These are phyloP conservation scores for Notarius quadriscutis DNA, from an alignment of 2,113 vertebrate species.

Conservation along the genomic window DNA sequence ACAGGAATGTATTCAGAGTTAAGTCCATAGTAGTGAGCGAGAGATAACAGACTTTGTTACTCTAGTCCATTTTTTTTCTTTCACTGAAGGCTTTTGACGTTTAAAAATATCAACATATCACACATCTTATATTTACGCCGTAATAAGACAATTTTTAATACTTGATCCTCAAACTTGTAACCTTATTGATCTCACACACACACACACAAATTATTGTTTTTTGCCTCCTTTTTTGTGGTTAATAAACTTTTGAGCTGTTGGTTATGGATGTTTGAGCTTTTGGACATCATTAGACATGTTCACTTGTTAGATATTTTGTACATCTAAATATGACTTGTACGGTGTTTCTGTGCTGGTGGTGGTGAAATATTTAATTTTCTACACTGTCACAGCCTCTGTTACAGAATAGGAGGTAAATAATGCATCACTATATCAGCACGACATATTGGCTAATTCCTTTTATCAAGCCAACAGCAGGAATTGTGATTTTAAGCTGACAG, in stretches of 20 bases:
- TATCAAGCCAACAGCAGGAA: conserved; percentile 4
- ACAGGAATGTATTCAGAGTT: no score
- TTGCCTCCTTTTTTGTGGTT: neutral
- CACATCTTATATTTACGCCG: no score
- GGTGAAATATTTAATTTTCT: neutral
- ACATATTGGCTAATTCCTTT: conserved; percentile 9
- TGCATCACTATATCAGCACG: neutral
- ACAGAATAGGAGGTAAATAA: neutral
- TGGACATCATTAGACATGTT: neutral
- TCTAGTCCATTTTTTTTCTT: no score
- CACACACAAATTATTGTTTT: no score
- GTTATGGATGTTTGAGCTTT: neutral
- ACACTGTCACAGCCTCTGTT: neutral
- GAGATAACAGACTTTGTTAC: neutral
- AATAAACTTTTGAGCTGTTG: neutral
- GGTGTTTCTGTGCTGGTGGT: neutral
- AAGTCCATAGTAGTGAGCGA: no score
- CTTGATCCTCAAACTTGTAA: neutral
- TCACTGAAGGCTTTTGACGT: no score
- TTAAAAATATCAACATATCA: no score
- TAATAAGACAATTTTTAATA: neutral
- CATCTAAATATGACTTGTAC: neutral
- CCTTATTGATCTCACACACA: no score
- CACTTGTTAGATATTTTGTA: neutral
- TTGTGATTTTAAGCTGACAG: neutral